Evolutionary conservation across 2,797 vertebrate genomes (phyloP).

Genomic region (Coregonus suidteri): DNA sequence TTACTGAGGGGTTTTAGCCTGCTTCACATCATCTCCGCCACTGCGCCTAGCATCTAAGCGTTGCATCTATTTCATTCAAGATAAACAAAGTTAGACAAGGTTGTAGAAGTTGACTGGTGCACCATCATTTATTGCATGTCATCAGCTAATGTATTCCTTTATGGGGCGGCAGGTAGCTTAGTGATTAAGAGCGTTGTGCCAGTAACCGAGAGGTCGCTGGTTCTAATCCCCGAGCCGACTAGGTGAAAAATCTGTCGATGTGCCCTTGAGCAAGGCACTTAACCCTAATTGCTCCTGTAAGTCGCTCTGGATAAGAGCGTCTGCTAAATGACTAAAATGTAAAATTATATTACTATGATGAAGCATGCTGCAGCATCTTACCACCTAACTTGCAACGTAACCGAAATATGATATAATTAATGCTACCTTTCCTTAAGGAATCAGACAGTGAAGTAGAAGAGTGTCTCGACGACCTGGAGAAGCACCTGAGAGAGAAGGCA

Average conservation of each 20-base stretch:
- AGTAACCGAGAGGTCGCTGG: too few species aligned
- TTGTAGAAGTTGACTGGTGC: not conserved
- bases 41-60: not conserved
- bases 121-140: not conserved
- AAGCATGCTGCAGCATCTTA: not conserved
- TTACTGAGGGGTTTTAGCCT: not conserved
- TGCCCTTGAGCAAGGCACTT: too few species aligned
- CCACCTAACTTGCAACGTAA: not conserved
- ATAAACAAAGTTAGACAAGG: too few species aligned
- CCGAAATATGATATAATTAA: conserved; percentile 45
- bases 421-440: conserved; percentile 80
- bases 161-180: too few species aligned
- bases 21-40: not conserved
- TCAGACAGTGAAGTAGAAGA: conserved; percentile 95
- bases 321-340: too few species aligned
- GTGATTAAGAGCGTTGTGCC: too few species aligned
- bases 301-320: too few species aligned
- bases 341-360: too few species aligned
- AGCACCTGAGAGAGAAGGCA: conserved; percentile 95
- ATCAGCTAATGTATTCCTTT: not conserved
- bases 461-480: conserved; percentile 94
- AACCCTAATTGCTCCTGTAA: too few species aligned
- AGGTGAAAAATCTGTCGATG: too few species aligned
- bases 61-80: too few species aligned
- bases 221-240: too few species aligned